phyloP scores from a whole-genome alignment of 2,888 invertebrate genomes.

The Caenorhabditis becei region DNA sequence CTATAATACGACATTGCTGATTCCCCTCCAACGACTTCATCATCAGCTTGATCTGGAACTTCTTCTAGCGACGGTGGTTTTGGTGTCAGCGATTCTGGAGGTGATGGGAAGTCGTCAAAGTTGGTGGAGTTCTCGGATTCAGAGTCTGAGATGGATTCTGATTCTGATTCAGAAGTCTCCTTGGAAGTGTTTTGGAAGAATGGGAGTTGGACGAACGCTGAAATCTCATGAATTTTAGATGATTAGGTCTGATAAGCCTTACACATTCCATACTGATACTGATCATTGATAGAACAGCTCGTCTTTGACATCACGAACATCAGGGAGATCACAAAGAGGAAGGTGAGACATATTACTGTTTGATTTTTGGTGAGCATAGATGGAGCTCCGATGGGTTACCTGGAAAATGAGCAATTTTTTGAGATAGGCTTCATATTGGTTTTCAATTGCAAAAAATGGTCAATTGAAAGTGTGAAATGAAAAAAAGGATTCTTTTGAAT shows the following conservation, averaged over 20 bases:
- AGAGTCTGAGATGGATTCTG: background rate
- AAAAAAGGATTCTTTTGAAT: too few relatives aligned
- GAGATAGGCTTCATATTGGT: too few relatives aligned
- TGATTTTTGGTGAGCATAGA: constrained; percentile 33
- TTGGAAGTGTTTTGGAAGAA: constrained; percentile 8
- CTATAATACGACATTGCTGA: constrained; percentile 33
- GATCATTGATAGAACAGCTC: constrained; percentile 15
- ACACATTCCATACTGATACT: constrained; percentile 44
- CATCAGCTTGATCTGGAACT: constrained; percentile 36
- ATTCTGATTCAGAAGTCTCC: background rate
- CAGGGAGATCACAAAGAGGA: constrained; percentile 24
- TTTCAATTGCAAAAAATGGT: too few relatives aligned
- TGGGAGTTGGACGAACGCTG: constrained; percentile 40
- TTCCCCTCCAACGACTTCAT: constrained; percentile 36
- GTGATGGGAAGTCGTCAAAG: background rate
- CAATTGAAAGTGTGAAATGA: too few relatives aligned
- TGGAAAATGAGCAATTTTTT: too few relatives aligned
- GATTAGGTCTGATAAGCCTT: too few relatives aligned
- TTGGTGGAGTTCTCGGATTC: background rate
- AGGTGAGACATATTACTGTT: constrained; percentile 28
- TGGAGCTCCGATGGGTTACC: background rate
- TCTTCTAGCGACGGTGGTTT: constrained; percentile 13
- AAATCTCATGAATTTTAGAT: constrained; percentile 1
- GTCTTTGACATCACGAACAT: constrained; percentile 22
- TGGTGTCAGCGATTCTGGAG: background rate